These are phyloP conservation scores for Drosophila paracracens DNA, from an alignment of 2,888 invertebrate species.

Conservation along the genomic window DNA sequence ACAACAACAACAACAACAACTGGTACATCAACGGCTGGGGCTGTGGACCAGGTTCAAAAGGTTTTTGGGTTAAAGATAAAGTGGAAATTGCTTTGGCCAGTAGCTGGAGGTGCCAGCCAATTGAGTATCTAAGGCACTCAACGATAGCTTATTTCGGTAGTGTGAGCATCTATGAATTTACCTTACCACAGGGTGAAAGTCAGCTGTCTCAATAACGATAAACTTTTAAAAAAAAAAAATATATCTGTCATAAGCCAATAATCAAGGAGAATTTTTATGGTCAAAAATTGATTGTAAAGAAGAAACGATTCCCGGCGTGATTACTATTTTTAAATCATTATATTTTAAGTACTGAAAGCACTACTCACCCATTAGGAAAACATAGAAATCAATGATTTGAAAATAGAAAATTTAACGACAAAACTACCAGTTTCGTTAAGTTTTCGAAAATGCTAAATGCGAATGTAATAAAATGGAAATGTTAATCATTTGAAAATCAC, in stretches of 20 bases:
- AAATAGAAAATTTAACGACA: neutral
- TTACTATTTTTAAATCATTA: neutral
- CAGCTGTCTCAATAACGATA: slow-evolving; percentile 6
- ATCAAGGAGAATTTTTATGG: neutral
- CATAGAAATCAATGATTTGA: neutral
- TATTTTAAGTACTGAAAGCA: neutral
- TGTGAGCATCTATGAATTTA: slow-evolving; percentile 10
- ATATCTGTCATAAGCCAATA: neutral
- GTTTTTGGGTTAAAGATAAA: slow-evolving; percentile 68
- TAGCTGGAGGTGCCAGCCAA: slow-evolving; percentile 51
- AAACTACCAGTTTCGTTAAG: neutral
- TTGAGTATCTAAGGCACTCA: slow-evolving; percentile 34
- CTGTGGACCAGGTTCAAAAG: slow-evolving; percentile 56
- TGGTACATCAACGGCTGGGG: neutral
- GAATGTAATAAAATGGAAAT: neutral
- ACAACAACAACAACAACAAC: slow-evolving; percentile 2
- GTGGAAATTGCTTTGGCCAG: slow-evolving; percentile 56
- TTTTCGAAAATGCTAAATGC: neutral
- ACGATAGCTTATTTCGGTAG: slow-evolving; percentile 21
- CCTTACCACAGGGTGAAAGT: slow-evolving; percentile 39
- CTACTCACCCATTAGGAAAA: neutral
- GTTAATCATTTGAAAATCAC: neutral
- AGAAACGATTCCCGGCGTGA: neutral
- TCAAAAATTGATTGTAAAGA: neutral
- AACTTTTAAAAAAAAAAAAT: slow-evolving; percentile 16